Conservation (phyloP, 2,797 vertebrate species). For the Eremophila alpestris region DNA sequence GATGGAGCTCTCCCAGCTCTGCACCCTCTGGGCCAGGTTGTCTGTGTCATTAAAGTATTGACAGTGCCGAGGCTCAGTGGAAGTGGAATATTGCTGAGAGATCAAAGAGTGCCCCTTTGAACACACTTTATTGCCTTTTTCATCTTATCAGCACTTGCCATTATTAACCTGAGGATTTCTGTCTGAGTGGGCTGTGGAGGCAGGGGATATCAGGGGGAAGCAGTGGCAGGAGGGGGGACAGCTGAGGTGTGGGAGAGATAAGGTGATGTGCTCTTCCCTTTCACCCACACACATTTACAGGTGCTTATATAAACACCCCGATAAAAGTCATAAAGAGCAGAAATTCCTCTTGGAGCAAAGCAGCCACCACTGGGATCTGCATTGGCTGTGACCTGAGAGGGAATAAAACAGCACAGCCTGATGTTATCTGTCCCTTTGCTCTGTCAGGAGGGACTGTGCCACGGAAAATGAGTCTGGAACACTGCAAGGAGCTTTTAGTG, state of each 20-base stretch:
- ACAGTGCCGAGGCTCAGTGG: not conserved
- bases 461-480: not conserved
- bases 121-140: slow-evolving; percentile 57
- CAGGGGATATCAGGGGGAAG: not conserved
- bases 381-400: rapidly evolving
- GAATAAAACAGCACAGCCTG: not conserved
- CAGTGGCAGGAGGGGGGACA: not conserved
- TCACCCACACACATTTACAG: not conserved
- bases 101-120: slow-evolving; percentile 40
- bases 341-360: not conserved
- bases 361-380: rapidly evolving
- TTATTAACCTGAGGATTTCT: slow-evolving; percentile 62
- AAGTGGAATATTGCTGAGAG: slow-evolving; percentile 56
- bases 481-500: not conserved
- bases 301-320: not conserved
- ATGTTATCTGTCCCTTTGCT: not conserved
- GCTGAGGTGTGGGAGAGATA: not conserved
- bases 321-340: not conserved
- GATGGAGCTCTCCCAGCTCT: not conserved
- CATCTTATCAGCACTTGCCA: slow-evolving; percentile 50
- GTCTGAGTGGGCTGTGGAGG: not conserved
- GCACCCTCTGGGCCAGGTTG: not conserved
- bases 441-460: not conserved
- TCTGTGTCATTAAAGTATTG: slow-evolving; percentile 4
- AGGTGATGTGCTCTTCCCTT: not conserved